These are phyloP conservation scores for Itoplectis maculator DNA, from an alignment of 2,888 invertebrate species.

Conservation along the genomic window DNA sequence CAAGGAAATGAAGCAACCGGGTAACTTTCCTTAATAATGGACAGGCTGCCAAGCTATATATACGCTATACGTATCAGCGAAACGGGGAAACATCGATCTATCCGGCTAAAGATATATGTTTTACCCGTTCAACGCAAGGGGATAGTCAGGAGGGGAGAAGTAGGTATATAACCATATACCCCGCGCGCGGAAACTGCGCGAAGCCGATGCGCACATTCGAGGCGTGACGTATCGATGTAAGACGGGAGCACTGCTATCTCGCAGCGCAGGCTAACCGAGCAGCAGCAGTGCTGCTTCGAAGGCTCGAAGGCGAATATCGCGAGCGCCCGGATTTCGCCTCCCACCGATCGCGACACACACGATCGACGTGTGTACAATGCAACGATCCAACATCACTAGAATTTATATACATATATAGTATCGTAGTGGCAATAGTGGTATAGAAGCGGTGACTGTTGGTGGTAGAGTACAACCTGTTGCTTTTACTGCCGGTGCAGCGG, in stretches of 20 bases:
- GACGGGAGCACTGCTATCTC: constrained; percentile 42
- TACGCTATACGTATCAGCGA: background rate
- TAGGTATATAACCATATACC: too few species aligned
- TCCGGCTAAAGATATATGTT: constrained; percentile 23
- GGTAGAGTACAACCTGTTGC: constrained; percentile 62
- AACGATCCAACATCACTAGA: too few species aligned
- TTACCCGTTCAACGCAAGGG: background rate
- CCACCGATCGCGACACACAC: constrained; percentile 6
- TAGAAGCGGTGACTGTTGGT: too few species aligned
- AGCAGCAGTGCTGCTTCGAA: too few species aligned
- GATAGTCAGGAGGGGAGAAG: too few species aligned
- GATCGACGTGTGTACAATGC: constrained; percentile 2
- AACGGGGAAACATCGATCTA: constrained; percentile 31
- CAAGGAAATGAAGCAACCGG: background rate
- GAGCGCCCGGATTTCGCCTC: constrained; percentile 39
- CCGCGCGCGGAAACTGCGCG: background rate
- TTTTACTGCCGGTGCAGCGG: constrained; percentile 43
- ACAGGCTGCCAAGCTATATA: constrained; percentile 11
- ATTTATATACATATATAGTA: too few species aligned
- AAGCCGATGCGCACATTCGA: background rate
- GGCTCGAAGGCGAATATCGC: constrained; percentile 61
- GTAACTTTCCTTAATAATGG: constrained; percentile 2
- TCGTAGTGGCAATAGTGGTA: too few species aligned
- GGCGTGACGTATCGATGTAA: constrained; percentile 63
- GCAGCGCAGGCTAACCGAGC: too few species aligned